Base-by-base conservation (phyloP, 1,140 invertebrate species). In the Scaptomyza graminum region DNA sequence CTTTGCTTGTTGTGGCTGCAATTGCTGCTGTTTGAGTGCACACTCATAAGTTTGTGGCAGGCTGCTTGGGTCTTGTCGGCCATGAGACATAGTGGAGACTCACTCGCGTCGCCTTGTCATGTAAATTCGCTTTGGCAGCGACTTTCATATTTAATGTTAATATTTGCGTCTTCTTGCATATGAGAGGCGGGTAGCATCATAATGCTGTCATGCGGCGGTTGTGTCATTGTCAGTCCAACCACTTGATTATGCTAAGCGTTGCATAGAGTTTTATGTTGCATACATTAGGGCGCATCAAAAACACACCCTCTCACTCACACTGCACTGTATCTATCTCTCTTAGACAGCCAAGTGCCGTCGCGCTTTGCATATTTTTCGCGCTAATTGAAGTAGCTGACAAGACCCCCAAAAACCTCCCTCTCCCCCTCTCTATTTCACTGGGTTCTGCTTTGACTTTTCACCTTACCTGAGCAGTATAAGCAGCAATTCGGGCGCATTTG, bases 401-500 rank as follows among this genome's bases (percentile, higher is more conserved):
- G 59, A 34, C n/a, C 15, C 9, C 31, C 6, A 11, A 12, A 11
- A 18, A n/a, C 2, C 1, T 12, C n/a, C 8, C n/a, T 5, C 3
- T 28, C 4, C 22, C 25, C 18, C 2, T 1, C 18, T 18, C 18
- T n/a, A n/a, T n/a, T n/a, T n/a, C n/a, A n/a, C n/a, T 18, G 18
- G 18, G 18, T 18, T 18, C 18, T 18, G 1, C 18, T 22, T 22
- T 22, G 2, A 22, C 18, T 22, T 15, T 11, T 3, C 1, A 3
- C 12, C 78, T 91, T 81, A 92, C 92, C 91, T 92, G 60, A 97
- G 88, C 69, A 97, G 93, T 73, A 96, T 94, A 76, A 95, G 93
- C 7, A 96, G 91, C 74, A 96, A 94, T 90, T 96, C 96, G 12
- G 95, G 94, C 13, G 94, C 88, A 22, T 94, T 94, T 69, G 95